Evolutionary conservation across 2,888 invertebrate genomes (phyloP), one percentile per base, ranked within the genome.

Genomic region (Aphelenchoides bicaudatus): DNA sequence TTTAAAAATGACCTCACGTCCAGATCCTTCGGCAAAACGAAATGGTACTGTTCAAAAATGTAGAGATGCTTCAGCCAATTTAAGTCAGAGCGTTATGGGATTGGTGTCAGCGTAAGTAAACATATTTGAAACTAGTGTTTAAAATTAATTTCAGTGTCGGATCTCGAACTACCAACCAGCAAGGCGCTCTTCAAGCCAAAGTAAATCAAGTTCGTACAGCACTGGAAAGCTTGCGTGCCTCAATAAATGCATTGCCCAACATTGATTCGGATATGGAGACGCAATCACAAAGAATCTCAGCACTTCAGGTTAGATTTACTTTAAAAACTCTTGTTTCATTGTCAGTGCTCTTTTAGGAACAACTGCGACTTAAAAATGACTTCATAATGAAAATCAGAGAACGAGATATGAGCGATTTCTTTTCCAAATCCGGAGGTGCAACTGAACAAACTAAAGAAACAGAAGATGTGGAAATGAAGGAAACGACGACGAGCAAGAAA

Each of bases 301-400:
- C 43, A 27, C 34, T 62, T 13, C 43, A 66, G 58, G n/a, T n/a
- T n/a, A n/a, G n/a, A n/a, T n/a, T n/a, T n/a, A n/a, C n/a, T n/a
- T n/a, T n/a, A n/a, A n/a, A n/a, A n/a, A n/a, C n/a, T n/a, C n/a
- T n/a, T n/a, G n/a, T n/a, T n/a, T n/a, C n/a, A n/a, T n/a, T n/a
- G n/a, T n/a, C n/a, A n/a, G n/a, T n/a, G n/a, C n/a, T n/a, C n/a
- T n/a, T n/a, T n/a, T n/a, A n/a, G n/a, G 25, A 34, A 16, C 67
- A 68, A 48, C 61, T 72, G 21, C 38, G 61, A 19, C 51, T 55
- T 39, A 72, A 72, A 59, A 67, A 72, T 67, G 68, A 68, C 59
- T 66, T 72, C 61, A 62, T 72, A 37, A n/a, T 34, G 13, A 66
- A 56, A 63, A 10, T 62, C 62, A 31, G 43, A 66, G 66, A 56